Evolutionary conservation across 2,113 vertebrate genomes (phyloP).

Genomic region (Penelope pileata): DNA sequence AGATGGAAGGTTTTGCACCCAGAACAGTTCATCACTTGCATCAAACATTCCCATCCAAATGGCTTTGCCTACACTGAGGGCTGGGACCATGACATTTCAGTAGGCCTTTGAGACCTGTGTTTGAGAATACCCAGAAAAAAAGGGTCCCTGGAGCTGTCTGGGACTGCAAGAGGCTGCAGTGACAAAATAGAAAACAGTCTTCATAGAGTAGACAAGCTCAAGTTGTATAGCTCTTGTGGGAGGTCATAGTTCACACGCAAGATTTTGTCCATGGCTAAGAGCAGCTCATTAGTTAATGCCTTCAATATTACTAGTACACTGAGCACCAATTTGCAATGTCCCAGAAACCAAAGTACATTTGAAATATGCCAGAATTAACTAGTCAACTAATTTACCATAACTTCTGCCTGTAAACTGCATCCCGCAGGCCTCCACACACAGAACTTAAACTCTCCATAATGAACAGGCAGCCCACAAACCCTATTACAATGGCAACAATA

Average conservation of each 20-base stretch:
- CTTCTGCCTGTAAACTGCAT: background rate
- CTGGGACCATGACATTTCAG: background rate
- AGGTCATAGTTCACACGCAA: background rate
- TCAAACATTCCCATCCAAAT: background rate
- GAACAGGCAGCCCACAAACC: background rate
- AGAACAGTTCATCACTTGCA: background rate
- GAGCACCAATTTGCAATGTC: background rate
- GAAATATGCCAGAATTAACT: conserved; percentile 8
- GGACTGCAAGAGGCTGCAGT: background rate
- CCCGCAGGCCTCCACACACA: rapidly evolving
- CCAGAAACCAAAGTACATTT: background rate
- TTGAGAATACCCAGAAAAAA: background rate
- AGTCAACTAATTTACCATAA: background rate
- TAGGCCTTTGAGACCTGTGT: background rate
- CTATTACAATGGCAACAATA: background rate
- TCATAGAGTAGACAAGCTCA: background rate
- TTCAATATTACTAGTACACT: background rate
- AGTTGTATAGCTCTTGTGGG: background rate
- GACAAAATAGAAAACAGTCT: background rate
- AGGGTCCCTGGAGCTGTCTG: background rate
- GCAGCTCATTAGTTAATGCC: background rate
- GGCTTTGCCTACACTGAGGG: background rate
- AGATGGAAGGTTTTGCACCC: background rate
- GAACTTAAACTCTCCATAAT: background rate
- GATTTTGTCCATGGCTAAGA: background rate